phyloP scores from a whole-genome alignment of 2,797 vertebrate genomes.

The Gymnoscopelus braueri region DNA sequence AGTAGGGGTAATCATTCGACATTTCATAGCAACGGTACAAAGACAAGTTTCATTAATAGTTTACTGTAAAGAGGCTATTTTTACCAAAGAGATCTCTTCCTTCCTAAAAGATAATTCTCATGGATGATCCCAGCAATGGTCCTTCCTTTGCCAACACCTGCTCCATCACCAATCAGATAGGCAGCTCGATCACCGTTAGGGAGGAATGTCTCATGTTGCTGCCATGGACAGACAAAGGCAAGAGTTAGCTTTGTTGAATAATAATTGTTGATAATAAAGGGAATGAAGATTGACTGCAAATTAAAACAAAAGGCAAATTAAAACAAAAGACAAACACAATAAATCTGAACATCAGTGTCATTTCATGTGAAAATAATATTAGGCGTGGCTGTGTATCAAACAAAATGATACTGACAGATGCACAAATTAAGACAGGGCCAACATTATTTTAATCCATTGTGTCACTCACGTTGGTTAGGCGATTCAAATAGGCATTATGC shows the following conservation, averaged over 20 bases:
- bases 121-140: constrained; percentile 98
- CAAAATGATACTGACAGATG: too few species aligned
- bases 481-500: too few species aligned
- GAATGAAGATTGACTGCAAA: neutral
- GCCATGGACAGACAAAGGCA: neutral
- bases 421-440: too few species aligned
- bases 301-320: neutral
- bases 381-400: too few species aligned
- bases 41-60: neutral
- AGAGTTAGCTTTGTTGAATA: neutral
- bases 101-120: constrained; percentile 96
- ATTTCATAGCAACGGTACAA: neutral
- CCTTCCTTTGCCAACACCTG: constrained; percentile 97
- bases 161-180: constrained; percentile 97
- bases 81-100: constrained; percentile 98
- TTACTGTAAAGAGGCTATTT: constrained; percentile 6
- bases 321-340: neutral
- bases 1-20: neutral
- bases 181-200: constrained; percentile 94
- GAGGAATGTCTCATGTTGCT: constrained; percentile 99
- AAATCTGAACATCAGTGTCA: too few species aligned
- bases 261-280: neutral
- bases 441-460: too few species aligned
- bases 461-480: too few species aligned
- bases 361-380: too few species aligned